phyloP scores from a whole-genome alignment of 2,797 vertebrate genomes.

The Dendrocincla tyrannina region DNA sequence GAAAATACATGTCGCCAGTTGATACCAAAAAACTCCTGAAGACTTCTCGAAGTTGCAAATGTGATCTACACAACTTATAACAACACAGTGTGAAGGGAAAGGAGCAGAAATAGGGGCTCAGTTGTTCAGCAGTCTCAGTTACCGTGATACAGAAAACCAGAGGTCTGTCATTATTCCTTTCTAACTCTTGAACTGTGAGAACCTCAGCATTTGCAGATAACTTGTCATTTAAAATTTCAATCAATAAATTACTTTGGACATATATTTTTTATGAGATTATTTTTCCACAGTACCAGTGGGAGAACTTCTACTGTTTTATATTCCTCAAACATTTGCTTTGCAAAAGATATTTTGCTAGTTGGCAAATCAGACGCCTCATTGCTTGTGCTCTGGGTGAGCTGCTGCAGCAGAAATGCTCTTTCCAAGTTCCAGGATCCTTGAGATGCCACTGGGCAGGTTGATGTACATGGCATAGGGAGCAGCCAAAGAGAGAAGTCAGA shows the following conservation, averaged over 20 bases:
- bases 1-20: fast-evolving
- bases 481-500: neutral
- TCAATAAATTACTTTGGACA: neutral
- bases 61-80: neutral
- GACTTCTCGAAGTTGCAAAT: neutral
- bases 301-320: neutral
- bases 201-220: neutral
- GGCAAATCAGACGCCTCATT: neutral
- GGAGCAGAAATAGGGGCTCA: neutral
- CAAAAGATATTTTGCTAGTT: neutral
- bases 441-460: neutral
- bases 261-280: neutral
- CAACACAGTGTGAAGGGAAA: neutral
- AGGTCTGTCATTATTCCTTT: neutral
- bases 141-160: neutral
- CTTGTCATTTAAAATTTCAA: neutral
- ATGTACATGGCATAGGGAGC: fast-evolving
- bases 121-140: neutral
- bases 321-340: neutral
- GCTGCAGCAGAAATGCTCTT: neutral
- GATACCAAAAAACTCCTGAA: neutral
- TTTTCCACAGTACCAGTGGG: neutral
- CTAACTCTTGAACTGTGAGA: neutral
- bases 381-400: neutral
- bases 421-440: neutral